Conservation (phyloP, 2,888 invertebrate species). For the Netelia melanura region DNA sequence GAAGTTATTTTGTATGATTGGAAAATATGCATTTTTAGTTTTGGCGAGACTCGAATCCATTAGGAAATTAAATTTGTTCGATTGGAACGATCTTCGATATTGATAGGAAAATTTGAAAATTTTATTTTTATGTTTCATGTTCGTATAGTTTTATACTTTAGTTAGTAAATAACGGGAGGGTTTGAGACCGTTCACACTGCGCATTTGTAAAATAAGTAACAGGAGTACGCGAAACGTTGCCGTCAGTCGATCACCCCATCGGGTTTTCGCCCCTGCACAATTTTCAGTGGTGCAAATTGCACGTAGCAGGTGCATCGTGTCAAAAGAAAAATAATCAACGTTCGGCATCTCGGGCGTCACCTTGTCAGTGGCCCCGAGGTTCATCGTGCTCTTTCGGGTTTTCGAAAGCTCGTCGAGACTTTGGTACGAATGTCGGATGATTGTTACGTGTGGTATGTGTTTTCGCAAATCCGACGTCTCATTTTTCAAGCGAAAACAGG, state of each 20-base stretch:
- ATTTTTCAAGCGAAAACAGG: background rate
- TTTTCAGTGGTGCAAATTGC: constrained; percentile 33
- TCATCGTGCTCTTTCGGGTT: constrained; percentile 20
- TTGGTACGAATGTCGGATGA: no score
- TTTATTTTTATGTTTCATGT: background rate
- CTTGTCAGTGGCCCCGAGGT: constrained; percentile 22
- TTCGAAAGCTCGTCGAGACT: background rate
- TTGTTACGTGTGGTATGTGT: no score
- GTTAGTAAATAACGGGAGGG: constrained; percentile 23
- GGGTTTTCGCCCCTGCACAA: constrained; percentile 3
- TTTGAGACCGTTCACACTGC: constrained; percentile 41
- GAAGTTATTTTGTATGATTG: no score
- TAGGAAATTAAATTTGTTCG: no score
- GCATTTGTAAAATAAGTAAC: constrained; percentile 8
- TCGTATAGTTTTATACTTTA: constrained; percentile 18
- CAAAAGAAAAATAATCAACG: constrained; percentile 44
- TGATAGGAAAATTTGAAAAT: background rate
- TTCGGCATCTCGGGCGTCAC: constrained; percentile 25
- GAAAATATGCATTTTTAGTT: no score
- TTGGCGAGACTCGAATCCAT: no score
- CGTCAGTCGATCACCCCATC: constrained; percentile 55
- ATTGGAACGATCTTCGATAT: no score
- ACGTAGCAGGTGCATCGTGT: constrained; percentile 57
- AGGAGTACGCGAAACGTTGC: constrained; percentile 19
- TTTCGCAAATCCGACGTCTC: background rate